Conservation (phyloP, 1,140 invertebrate species). For the Ladona fulva region DNA sequence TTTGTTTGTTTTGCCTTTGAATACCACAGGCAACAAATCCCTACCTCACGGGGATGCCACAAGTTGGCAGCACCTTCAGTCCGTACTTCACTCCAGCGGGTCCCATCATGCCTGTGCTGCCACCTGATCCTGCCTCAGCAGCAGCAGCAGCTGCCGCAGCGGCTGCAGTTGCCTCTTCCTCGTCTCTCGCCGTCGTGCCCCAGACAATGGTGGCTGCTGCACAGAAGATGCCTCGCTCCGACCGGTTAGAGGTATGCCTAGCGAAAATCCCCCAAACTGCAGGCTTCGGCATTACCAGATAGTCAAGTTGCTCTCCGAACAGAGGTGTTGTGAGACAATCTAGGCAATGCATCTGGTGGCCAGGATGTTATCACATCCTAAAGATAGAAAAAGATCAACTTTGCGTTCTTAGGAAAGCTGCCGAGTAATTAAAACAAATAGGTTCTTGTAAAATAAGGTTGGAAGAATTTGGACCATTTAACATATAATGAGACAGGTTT, state of each 20-base stretch:
- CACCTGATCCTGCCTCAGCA: conserved; percentile 58
- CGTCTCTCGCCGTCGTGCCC: conserved; percentile 62
- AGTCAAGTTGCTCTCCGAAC: neutral
- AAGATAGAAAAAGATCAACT: too few relatives aligned
- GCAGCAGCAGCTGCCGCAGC: conserved; percentile 27
- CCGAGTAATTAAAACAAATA: too few relatives aligned
- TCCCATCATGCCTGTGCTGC: conserved; percentile 76
- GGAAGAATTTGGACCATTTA: neutral
- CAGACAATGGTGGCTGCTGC: conserved; percentile 71
- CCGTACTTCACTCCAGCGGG: conserved; percentile 73
- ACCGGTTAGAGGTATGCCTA: conserved; percentile 84
- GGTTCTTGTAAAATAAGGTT: neutral
- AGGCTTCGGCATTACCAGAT: neutral
- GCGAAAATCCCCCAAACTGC: neutral
- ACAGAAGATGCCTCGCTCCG: conserved; percentile 88
- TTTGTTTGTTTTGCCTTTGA: conserved; percentile 33
- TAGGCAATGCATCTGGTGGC: too few relatives aligned
- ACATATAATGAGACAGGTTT: neutral
- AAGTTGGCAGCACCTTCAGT: conserved; percentile 73
- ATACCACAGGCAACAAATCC: conserved; percentile 71
- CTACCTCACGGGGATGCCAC: conserved; percentile 78
- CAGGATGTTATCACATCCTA: too few relatives aligned
- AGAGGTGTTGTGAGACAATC: too few relatives aligned
- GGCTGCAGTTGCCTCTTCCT: conserved; percentile 26
- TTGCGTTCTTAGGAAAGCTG: too few relatives aligned